A percentile compares a stretch with the other conserved stretches of the same genome.
phyloP scores from a whole-genome alignment of 1,140 invertebrate species.

The Teleopsis dalmanni region DNA sequence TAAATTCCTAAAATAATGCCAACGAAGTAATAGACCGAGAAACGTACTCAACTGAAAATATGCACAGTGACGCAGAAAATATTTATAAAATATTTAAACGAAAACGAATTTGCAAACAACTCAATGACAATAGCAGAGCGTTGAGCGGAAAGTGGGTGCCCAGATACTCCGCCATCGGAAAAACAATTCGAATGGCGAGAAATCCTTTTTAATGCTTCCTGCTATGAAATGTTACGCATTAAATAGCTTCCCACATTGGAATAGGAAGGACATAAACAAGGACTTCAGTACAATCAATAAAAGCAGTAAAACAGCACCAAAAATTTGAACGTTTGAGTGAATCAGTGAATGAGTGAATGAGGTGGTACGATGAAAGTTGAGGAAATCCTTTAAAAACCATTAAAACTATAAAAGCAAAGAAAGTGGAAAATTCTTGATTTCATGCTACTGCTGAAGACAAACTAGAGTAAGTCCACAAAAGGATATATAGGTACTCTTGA shows the following conservation, averaged over 20 bases:
- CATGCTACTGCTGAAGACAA: no score
- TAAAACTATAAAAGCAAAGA: no score
- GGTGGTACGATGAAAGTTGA: no score
- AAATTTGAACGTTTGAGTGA: no score
- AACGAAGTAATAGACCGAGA: slow-evolving; percentile 5
- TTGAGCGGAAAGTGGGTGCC: neutral
- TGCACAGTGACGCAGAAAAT: slow-evolving; percentile 5
- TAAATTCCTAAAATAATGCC: neutral
- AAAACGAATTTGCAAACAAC: slow-evolving; percentile 4
- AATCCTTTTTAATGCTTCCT: neutral
- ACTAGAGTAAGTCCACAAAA: no score
- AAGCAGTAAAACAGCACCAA: no score
- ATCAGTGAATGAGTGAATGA: no score
- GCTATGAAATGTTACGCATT: neutral
- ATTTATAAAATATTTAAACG: slow-evolving; percentile 5
- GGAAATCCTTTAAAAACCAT: no score
- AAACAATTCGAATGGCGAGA: neutral
- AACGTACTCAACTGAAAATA: slow-evolving; percentile 3
- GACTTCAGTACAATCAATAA: no score
- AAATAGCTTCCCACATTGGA: neutral
- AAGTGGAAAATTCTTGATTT: no score
- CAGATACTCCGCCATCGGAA: neutral
- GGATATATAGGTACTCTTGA: no score
- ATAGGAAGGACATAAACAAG: slow-evolving; percentile 2
- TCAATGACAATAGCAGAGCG: neutral